These are phyloP conservation scores for Pseudococcus viburni DNA, from an alignment of 2,888 invertebrate species.

Conservation along the genomic window DNA sequence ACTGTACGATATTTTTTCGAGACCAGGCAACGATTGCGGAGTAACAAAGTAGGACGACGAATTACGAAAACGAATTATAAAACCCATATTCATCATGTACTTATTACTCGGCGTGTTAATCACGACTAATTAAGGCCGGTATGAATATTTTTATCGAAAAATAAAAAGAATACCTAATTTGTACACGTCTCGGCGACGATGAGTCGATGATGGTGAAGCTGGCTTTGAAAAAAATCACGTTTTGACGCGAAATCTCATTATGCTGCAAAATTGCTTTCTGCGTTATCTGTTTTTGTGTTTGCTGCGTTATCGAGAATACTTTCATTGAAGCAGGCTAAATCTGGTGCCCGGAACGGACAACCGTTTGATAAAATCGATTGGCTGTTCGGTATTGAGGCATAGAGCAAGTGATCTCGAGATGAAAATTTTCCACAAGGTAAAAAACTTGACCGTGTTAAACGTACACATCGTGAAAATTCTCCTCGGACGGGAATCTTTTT, in stretches of 20 bases:
- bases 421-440: not conserved
- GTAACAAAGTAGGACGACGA: not conserved
- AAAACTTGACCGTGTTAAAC: slow-evolving; percentile 34
- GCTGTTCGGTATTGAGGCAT: not conserved
- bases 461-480: slow-evolving; percentile 33
- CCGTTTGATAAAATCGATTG: slow-evolving; percentile 26
- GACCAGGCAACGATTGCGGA: not conserved
- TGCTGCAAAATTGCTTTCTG: not conserved
- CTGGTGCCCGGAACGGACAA: slow-evolving; percentile 26
- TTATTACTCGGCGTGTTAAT: not conserved
- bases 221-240: not conserved
- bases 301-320: not conserved
- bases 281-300: slow-evolving; percentile 1
- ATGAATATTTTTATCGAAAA: not conserved
- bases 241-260: slow-evolving; percentile 7
- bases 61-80: not conserved
- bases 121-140: not conserved
- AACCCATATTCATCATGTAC: not conserved
- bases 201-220: not conserved
- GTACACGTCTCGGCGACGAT: not conserved
- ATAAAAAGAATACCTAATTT: slow-evolving; percentile 15
- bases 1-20: not conserved
- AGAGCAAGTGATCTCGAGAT: not conserved
- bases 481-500: slow-evolving; percentile 37
- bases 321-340: slow-evolving; percentile 40